Base-by-base conservation (phyloP, 2,888 invertebrate genomes). In the Sarcophaga subvicina region DNA sequence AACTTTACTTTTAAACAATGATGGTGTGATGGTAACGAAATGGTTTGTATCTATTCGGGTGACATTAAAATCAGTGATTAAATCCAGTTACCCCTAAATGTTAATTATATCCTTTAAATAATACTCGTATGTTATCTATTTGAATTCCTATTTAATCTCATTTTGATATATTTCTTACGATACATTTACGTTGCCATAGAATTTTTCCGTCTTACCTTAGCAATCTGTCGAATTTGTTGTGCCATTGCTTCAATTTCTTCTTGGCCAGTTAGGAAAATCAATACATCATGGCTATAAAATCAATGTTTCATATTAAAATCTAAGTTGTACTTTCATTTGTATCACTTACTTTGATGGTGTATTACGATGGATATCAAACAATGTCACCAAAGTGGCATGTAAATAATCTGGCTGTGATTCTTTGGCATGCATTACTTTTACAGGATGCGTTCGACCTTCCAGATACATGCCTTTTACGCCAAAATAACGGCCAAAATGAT, bases 191-290 rank as follows among this genome's bases (percentile, higher is more conserved):
- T 37, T 6, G 0, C 6, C 37, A 10, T 3, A 37, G 37, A 37
- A 37, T 37, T 37, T 10, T 37, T 37, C 37, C 37, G 8, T 37
- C 37, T 89, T 92, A 95, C 96, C 94, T 96, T 96, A 1, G 96
- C 95, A 88, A 96, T 95, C 90, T 95, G 95, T 89, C 96, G 95
- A 64, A 97, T 96, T 91, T 96, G 96, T 89, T 95, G 95, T 87
- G 96, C 96, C 88, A 97, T 95, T n/a, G 96, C 95, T 94, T 99
- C 98, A 88, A 99, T 99, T 95, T 99, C 99, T 93, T 99, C 99
- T 94, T 99, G 98, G 0, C 99, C 99, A 71, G 99, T 99, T 82
- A 99, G 94, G 94, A 99, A 99, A 62, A 98, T 97, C 78, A 99
- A 94, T 89, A 99, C 97, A 92, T 98, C 98, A 89, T 98, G 96